A percentile compares a stretch with the other conserved stretches of the same genome.
phyloP scores from a whole-genome alignment of 2,797 vertebrate genomes.

The Melopsittacus undulatus region DNA sequence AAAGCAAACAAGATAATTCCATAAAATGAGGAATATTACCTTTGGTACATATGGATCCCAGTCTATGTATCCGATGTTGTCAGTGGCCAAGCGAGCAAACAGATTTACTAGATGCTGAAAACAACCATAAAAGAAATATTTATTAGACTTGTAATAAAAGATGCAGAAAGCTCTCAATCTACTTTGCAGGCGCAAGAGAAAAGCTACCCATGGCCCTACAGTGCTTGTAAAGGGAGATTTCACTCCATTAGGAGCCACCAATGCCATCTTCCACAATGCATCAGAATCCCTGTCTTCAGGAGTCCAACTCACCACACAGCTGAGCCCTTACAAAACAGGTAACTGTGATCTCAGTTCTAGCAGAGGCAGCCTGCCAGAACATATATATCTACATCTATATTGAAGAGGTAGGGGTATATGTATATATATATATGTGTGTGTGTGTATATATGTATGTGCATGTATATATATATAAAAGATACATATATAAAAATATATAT shows the following conservation, averaged over 20 bases:
- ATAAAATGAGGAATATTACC: constrained; percentile 74
- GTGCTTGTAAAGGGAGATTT: not conserved
- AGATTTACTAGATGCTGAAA: constrained; percentile 93
- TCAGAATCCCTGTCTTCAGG: not conserved
- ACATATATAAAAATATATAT: no score
- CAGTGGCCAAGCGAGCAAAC: constrained; percentile 93
- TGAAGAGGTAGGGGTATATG: no score
- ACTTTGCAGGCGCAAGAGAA: not conserved
- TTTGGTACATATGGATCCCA: constrained; percentile 98
- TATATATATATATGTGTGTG: not conserved
- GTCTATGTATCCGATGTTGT: constrained; percentile 98
- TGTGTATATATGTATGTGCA: no score
- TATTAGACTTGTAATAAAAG: not conserved
- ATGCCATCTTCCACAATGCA: not conserved
- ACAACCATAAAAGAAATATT: not conserved
- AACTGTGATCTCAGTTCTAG: not conserved
- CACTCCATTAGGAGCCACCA: not conserved
- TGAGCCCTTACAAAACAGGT: not conserved
- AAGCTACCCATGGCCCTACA: not conserved
- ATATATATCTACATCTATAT: not conserved
- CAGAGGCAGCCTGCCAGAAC: not conserved
- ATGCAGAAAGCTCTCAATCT: not conserved
- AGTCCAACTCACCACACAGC: not conserved
- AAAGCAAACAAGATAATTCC: not conserved
- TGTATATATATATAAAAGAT: no score